A percentile compares a stretch with the other conserved stretches of the same genome.
These are phyloP conservation scores for Dermatophagoides farinae DNA, from an alignment of 1,140 invertebrate species.

Conservation along the genomic window DNA sequence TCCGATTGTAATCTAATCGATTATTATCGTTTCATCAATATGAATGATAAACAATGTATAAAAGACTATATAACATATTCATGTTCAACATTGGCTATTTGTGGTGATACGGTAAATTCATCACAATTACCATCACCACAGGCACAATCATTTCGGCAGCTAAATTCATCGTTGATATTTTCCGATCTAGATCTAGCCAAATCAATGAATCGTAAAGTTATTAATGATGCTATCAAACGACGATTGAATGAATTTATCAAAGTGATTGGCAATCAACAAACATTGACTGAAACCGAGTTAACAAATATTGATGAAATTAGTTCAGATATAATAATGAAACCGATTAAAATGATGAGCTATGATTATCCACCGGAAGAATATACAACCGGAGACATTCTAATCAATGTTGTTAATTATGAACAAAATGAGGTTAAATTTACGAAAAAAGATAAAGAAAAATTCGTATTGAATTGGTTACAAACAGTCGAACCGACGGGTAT, in stretches of 20 bases:
- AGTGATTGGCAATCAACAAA: not conserved
- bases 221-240: constrained; percentile 46
- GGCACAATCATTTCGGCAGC: constrained; percentile 18
- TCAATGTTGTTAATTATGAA: constrained; percentile 30
- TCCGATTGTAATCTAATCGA: not conserved
- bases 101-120: constrained; percentile 41
- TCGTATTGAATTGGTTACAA: constrained; percentile 78
- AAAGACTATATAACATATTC: constrained; percentile 50
- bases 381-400: not conserved
- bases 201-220: constrained; percentile 60
- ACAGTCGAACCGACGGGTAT: constrained; percentile 36
- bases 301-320: constrained; percentile 41
- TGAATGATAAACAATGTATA: not conserved
- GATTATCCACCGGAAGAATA: not conserved
- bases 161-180: constrained; percentile 12
- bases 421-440: constrained; percentile 45
- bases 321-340: constrained; percentile 47
- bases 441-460: constrained; percentile 71
- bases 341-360: constrained; percentile 24
- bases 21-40: not conserved
- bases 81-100: constrained; percentile 66
- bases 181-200: constrained; percentile 48
- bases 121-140: constrained; percentile 51
- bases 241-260: constrained; percentile 28
- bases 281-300: constrained; percentile 52